A percentile compares a stretch with the other conserved stretches of the same genome.
Evolutionary conservation across 2,113 vertebrate species (phyloP).

Genomic region (Sceloporus undulatus): DNA sequence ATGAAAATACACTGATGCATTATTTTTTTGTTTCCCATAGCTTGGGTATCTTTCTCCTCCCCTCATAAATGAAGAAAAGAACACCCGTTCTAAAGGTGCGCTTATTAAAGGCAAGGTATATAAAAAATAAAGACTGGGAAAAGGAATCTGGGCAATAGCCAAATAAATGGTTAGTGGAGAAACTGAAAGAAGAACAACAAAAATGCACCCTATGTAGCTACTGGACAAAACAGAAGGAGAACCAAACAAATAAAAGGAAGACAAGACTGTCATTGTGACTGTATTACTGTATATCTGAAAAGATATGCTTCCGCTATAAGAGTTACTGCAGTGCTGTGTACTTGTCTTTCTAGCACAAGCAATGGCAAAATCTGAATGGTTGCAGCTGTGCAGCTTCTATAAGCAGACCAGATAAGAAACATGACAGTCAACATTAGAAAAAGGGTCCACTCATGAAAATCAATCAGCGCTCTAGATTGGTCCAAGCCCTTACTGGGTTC

Average conservation of each 20-base stretch:
- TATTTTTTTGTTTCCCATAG: background rate
- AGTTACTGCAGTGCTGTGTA: background rate
- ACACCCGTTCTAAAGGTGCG: no score
- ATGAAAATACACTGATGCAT: background rate
- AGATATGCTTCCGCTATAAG: background rate
- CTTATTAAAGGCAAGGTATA: no score
- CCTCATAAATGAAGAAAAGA: background rate
- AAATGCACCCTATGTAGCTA: background rate
- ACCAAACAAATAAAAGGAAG: background rate
- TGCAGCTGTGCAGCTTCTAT: no score
- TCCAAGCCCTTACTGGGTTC: no score
- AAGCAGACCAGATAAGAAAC: no score
- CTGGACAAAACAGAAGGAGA: background rate
- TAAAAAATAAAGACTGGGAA: background rate
- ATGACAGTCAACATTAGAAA: no score
- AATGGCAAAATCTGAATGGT: no score
- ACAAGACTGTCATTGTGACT: background rate
- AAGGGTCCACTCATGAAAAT: no score
- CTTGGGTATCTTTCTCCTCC: background rate
- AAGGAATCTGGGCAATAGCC: background rate
- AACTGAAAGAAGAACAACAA: background rate
- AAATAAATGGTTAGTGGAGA: background rate
- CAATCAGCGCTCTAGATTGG: no score
- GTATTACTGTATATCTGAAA: no score
- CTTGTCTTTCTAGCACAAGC: background rate